Evolutionary conservation across 2,797 vertebrate species (phyloP).

Genomic region (Ctenochaetus hawaiiensis): DNA sequence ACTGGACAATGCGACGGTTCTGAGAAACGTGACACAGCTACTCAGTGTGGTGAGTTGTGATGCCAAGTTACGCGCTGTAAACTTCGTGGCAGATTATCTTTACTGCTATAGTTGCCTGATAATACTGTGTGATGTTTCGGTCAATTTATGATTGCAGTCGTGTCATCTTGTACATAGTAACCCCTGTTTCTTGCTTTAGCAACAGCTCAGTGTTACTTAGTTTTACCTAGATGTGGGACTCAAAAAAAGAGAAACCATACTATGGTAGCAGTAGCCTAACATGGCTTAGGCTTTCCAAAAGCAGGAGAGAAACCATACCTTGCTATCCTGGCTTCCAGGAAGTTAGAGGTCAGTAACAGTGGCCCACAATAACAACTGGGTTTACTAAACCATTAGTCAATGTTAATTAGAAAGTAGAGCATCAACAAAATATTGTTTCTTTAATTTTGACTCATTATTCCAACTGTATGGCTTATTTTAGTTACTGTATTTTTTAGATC

Average conservation of each 20-base stretch:
- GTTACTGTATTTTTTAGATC: too few species aligned
- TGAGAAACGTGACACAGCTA: conserved; percentile 69
- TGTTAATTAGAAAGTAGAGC: too few species aligned
- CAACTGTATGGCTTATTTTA: too few species aligned
- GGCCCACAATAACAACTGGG: too few species aligned
- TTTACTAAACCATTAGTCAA: too few species aligned
- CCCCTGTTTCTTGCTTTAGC: accelerated
- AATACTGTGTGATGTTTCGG: not conserved
- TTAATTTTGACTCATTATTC: too few species aligned
- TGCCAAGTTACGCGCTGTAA: too few species aligned
- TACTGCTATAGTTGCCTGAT: accelerated
- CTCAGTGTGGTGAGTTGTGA: conserved; percentile 82
- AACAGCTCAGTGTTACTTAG: not conserved
- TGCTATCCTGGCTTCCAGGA: not conserved
- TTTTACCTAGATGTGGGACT: conserved; percentile 9
- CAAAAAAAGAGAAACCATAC: conserved; percentile 65
- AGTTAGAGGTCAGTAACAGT: too few species aligned
- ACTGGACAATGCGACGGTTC: not conserved
- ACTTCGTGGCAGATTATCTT: accelerated
- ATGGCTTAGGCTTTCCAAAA: not conserved
- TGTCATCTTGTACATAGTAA: accelerated
- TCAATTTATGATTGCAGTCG: accelerated
- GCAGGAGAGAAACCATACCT: conserved; percentile 3
- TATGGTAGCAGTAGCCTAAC: not conserved
- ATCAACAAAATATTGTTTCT: too few species aligned